Base-by-base conservation (phyloP, 2,797 vertebrate genomes). In the Erithacus rubecula region DNA sequence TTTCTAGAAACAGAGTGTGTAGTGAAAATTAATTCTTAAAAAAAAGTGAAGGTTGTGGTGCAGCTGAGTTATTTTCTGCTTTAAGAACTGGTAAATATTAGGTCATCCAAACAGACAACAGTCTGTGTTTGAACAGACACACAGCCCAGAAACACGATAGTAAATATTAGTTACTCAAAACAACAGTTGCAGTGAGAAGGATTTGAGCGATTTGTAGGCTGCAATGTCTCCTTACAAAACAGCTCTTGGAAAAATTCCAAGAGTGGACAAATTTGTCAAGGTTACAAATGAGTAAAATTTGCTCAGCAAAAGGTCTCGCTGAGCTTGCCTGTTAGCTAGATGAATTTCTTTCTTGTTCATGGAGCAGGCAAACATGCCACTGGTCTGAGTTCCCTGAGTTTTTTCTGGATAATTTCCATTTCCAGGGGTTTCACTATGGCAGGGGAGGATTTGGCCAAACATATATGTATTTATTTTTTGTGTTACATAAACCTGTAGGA, bases 331-430 rank as follows among this genome's bases (percentile, higher is more conserved):
- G 67, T 91, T 93, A 82, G 69, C 43, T 46, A 64, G 64, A 95
- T 88, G 71, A 94, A 94, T 90, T 90, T 95, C 86, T 93, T 94
- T 43, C 71, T 88, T 94, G 92, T 88, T 94, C 86, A 69, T 37
- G 32, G 46, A 90, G 46, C 41, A 84, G n/a, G 59, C 62, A 92
- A 93, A 95, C 67, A 82, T 64, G 63, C n/a, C 74, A 64, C 83
- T 93, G 55, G 65, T 68, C 49, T 30, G 69, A 89, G 24, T 68
- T 88, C 52, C 69, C 46, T 17, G 34, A 93, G 75, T 72, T 95
- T 90, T 94, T 86, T 89, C 87, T 96, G 93, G 84, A 72, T 65
- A 19, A 12, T 46, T 78, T 95, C 91, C 93, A 93, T 34, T 87
- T 92, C 49, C 58, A 92, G 46, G 65, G 46, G 53, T 78, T 94